Evolutionary conservation across 1,140 invertebrate genomes (phyloP), one percentile per base, ranked within the genome.

Genomic region (Caenorhabditis inopinata): DNA sequence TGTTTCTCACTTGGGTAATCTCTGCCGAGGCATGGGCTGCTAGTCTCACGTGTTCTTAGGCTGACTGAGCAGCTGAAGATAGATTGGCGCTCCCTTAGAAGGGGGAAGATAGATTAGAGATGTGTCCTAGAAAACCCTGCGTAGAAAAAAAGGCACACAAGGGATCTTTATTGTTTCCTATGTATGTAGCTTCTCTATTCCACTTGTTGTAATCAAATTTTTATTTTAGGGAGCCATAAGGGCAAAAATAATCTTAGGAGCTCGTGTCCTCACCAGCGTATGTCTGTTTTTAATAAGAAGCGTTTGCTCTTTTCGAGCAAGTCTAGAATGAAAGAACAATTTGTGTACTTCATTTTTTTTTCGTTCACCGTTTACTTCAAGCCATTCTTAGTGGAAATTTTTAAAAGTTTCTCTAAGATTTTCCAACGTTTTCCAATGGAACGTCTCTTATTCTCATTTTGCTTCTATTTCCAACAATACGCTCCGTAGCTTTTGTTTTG

Each of bases 41-140:
- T 68, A 68, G 58, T 68, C 58, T 38, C 58, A 68, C 58, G 58
- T 68, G 58, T 68, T 68, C 32, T 68, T 68, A 38, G 32, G 16
- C 58, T 68, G 16, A 18, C 25, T 4, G 58, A 68, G 32, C 58
- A 68, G 32, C 6, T 68, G 58, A 18, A 23, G 16, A 29, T 18
- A 68, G 58, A 38, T 32, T 2, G 29, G 23, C 14, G 58, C 58
- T 29, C 58, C 58, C 32, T 68, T 68, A 68, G 32, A 68, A 38
- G n/a, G 3, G 27, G 18, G n/a, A 38, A 68, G 58, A 21, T 42
- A 68, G 32, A 38, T 38, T 25, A 25, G 23, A 21, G n/a, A 68
- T 38, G n/a, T 32, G 11, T 38, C 27, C 27, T 7, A 21, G 32
- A 16, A 14, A 14, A 12, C 1, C 29, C 5, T 5, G 5, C n/a